These are phyloP conservation scores for Ylistrum balloti DNA, from an alignment of 1,140 invertebrate genomes.

Conservation along the genomic window DNA sequence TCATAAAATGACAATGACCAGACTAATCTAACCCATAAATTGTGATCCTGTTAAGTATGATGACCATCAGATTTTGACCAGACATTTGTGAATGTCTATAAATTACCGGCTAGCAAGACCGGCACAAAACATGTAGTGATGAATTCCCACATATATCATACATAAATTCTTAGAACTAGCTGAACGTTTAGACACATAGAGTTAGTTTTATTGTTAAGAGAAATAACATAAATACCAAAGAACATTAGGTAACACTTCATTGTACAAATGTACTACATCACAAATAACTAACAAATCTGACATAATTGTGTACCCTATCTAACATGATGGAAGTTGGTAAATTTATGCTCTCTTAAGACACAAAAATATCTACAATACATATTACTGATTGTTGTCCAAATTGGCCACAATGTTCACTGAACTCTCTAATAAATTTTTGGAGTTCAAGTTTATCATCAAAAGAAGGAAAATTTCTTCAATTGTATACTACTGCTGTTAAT, in stretches of 20 bases:
- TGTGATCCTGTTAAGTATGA: background rate
- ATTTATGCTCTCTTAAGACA: background rate
- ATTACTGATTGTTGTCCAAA: too few relatives aligned
- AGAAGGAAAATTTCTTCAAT: too few relatives aligned
- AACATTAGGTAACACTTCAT: background rate
- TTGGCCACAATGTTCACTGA: too few relatives aligned
- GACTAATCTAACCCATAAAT: constrained; percentile 21
- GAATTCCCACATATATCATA: background rate
- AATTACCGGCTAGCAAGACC: background rate
- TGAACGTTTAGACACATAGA: background rate
- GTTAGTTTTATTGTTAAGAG: constrained; percentile 8
- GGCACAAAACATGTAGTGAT: background rate
- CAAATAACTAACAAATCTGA: background rate
- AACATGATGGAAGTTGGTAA: background rate
- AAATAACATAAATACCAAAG: background rate
- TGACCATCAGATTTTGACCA: constrained; percentile 27
- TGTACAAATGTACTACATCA: background rate
- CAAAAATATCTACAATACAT: too few relatives aligned
- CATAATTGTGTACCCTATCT: background rate
- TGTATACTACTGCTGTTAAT: too few relatives aligned
- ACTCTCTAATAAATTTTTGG: too few relatives aligned
- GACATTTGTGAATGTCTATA: background rate
- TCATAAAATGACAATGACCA: constrained; percentile 18
- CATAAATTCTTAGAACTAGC: background rate
- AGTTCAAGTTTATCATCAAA: too few relatives aligned